A percentile compares a stretch with the other conserved stretches of the same genome.
phyloP scores from a whole-genome alignment of 2,797 vertebrate genomes.

The Podarcis lilfordi region DNA sequence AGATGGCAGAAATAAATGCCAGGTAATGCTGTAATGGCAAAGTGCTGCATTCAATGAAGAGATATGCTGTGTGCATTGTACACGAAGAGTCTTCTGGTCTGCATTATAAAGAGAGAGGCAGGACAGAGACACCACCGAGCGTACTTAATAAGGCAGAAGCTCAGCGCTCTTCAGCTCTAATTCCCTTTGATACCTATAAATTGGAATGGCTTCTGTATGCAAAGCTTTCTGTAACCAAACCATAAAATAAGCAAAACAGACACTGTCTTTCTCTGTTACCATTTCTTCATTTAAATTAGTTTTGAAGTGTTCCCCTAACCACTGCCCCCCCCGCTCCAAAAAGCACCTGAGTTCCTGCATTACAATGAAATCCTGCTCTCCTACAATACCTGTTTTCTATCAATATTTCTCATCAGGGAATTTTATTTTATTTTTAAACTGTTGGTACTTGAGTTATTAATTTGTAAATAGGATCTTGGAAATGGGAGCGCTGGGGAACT shows the following conservation, averaged over 20 bases:
- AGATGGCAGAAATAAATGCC: background rate
- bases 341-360: constrained; percentile 56
- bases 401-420: constrained; percentile 52
- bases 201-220: constrained; percentile 57
- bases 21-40: constrained; percentile 37
- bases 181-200: constrained; percentile 69
- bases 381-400: constrained; percentile 55
- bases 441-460: constrained; percentile 61
- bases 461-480: constrained; percentile 48
- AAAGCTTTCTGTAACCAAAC: constrained; percentile 54
- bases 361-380: constrained; percentile 55
- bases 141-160: constrained; percentile 64
- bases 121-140: constrained; percentile 35
- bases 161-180: constrained; percentile 65
- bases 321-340: constrained; percentile 15
- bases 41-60: constrained; percentile 51
- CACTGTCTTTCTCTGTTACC: constrained; percentile 53
- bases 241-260: constrained; percentile 57
- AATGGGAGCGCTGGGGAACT: constrained; percentile 29
- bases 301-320: constrained; percentile 43
- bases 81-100: constrained; percentile 61
- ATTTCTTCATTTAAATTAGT: constrained; percentile 62
- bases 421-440: constrained; percentile 59
- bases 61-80: constrained; percentile 43
- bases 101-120: constrained; percentile 36